Evolutionary conservation across 2,797 vertebrate genomes (phyloP).

Genomic region (Rallus crepitans): DNA sequence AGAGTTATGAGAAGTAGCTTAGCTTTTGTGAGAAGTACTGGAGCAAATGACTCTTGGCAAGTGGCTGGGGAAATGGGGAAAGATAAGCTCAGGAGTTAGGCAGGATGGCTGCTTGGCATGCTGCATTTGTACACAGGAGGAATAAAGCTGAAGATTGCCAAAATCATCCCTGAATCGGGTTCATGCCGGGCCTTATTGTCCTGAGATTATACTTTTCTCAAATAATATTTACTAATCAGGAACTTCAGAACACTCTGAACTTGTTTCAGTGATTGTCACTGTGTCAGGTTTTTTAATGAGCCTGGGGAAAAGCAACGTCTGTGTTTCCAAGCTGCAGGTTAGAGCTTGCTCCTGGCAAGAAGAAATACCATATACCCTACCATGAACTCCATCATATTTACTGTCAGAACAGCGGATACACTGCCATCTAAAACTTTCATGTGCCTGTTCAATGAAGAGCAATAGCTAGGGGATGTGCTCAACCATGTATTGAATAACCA

Average conservation of each 20-base stretch:
- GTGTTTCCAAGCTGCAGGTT: not conserved
- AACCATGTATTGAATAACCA: not conserved
- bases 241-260: not conserved
- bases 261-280: not conserved
- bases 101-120: not conserved
- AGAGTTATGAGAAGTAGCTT: slow-evolving; percentile 55
- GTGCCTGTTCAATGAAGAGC: not conserved
- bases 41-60: slow-evolving; percentile 55
- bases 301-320: not conserved
- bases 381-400: not conserved
- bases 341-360: slow-evolving; percentile 9
- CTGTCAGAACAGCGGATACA: not conserved
- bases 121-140: not conserved
- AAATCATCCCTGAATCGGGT: not conserved
- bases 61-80: not conserved
- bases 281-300: not conserved
- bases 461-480: not conserved
- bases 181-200: not conserved
- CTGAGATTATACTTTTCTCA: not conserved
- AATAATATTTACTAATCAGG: not conserved
- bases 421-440: not conserved
- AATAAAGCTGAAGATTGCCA: not conserved
- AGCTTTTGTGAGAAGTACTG: slow-evolving; percentile 32
- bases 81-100: slow-evolving; percentile 5
- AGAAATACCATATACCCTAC: not conserved